A percentile compares a stretch with the other conserved stretches of the same genome.
These are phyloP conservation scores for Ardeotis arabs DNA, from an alignment of 2,113 vertebrate species.

Conservation along the genomic window DNA sequence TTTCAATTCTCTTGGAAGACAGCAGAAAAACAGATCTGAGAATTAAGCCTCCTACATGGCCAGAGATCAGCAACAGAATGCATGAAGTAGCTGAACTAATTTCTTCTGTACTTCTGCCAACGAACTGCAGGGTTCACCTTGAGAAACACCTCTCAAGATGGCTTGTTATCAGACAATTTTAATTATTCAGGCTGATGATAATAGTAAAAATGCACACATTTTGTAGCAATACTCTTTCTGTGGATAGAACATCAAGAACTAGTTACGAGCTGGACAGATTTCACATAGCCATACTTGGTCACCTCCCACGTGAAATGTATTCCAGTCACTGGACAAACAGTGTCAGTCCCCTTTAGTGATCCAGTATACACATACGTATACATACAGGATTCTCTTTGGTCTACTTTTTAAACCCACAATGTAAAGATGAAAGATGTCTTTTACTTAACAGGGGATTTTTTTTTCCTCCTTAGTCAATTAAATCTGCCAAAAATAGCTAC, in stretches of 20 bases:
- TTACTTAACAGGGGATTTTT: background rate
- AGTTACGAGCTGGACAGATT: background rate
- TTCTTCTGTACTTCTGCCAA: background rate
- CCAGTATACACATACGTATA: background rate
- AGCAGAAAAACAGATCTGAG: constrained; percentile 7
- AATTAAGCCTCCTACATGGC: background rate
- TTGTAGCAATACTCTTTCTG: background rate
- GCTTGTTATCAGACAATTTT: background rate
- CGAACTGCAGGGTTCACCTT: background rate
- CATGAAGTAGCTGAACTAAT: background rate
- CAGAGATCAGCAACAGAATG: background rate
- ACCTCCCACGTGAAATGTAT: background rate
- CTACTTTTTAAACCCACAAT: background rate
- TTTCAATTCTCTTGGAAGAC: constrained; percentile 4
- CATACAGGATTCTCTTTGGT: background rate
- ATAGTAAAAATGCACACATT: background rate
- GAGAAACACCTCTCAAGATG: background rate
- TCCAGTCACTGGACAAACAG: background rate
- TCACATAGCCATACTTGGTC: background rate
- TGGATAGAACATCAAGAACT: background rate
- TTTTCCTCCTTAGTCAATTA: background rate
- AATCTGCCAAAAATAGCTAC: background rate
- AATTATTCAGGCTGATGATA: background rate
- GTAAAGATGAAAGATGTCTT: background rate
- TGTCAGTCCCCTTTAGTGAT: background rate